Evolutionary conservation across 2,113 vertebrate genomes (phyloP).

Genomic region (Junco hyemalis): DNA sequence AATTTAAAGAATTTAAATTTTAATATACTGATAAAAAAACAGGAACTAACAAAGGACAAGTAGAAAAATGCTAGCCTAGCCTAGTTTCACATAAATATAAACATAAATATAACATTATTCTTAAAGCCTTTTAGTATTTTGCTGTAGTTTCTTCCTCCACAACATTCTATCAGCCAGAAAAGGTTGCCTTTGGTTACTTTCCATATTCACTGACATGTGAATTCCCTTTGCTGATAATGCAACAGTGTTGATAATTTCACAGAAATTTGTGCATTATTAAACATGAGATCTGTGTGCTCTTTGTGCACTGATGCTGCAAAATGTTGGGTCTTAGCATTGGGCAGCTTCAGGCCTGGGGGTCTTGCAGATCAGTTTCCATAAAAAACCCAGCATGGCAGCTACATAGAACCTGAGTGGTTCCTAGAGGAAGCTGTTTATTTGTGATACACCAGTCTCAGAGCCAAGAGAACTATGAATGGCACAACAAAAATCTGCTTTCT

Average conservation of each 20-base stretch:
- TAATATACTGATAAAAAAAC: neutral
- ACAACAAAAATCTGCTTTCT: neutral
- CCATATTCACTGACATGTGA: neutral
- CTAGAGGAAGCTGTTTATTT: neutral
- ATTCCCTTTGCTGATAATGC: neutral
- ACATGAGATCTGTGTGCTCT: neutral
- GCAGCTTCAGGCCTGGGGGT: neutral
- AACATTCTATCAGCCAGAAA: neutral
- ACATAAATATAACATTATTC: neutral
- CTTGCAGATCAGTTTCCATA: neutral
- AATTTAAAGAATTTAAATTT: neutral
- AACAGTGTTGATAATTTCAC: neutral
- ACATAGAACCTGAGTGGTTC: neutral
- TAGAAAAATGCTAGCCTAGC: neutral
- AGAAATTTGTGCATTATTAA: neutral
- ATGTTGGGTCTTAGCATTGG: neutral
- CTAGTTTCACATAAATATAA: neutral
- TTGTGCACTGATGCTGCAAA: neutral
- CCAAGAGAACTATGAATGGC: neutral
- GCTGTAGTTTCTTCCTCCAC: rapidly evolving
- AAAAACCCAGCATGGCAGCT: too few species aligned
- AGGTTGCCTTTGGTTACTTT: neutral
- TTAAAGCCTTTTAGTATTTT: neutral
- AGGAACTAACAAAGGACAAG: neutral
- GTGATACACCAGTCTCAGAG: neutral